These are phyloP conservation scores for Malurus melanocephalus DNA, from an alignment of 2,113 vertebrate species.

Conservation along the genomic window DNA sequence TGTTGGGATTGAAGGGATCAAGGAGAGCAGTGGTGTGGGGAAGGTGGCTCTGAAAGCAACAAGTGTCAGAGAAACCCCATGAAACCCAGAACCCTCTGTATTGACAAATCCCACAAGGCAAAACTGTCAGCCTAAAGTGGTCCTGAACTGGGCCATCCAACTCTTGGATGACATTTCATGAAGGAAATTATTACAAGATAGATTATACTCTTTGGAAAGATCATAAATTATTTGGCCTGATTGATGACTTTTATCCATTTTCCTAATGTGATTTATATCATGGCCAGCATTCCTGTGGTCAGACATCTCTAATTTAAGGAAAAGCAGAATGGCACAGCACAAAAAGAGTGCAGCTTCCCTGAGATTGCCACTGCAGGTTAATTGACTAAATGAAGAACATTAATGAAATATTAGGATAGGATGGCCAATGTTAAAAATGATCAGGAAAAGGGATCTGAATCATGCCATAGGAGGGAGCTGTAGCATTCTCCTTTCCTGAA, in stretches of 20 bases:
- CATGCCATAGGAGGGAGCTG: slow-evolving; percentile 3
- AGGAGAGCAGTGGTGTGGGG: background rate
- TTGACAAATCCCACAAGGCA: background rate
- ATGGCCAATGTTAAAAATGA: background rate
- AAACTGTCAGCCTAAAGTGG: background rate
- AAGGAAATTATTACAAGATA: slow-evolving; percentile 52
- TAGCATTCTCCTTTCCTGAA: background rate
- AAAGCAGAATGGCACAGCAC: background rate
- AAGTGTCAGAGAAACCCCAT: background rate
- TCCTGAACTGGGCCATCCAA: background rate
- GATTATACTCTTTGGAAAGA: slow-evolving; percentile 46
- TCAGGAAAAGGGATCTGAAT: background rate
- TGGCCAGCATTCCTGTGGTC: slow-evolving; percentile 7
- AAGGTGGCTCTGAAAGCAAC: background rate
- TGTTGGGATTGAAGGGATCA: background rate
- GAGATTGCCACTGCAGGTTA: background rate
- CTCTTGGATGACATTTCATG: slow-evolving; percentile 18
- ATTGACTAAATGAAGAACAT: background rate
- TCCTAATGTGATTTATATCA: slow-evolving; percentile 53
- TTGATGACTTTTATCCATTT: slow-evolving; percentile 52
- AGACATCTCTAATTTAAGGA: background rate
- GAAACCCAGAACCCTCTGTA: background rate
- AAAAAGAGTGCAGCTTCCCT: background rate
- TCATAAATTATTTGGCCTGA: slow-evolving; percentile 49
- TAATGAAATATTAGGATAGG: background rate